Evolutionary conservation across 2,113 vertebrate genomes (phyloP), one percentile per base, ranked within the genome.

Genomic region (human): DNA sequence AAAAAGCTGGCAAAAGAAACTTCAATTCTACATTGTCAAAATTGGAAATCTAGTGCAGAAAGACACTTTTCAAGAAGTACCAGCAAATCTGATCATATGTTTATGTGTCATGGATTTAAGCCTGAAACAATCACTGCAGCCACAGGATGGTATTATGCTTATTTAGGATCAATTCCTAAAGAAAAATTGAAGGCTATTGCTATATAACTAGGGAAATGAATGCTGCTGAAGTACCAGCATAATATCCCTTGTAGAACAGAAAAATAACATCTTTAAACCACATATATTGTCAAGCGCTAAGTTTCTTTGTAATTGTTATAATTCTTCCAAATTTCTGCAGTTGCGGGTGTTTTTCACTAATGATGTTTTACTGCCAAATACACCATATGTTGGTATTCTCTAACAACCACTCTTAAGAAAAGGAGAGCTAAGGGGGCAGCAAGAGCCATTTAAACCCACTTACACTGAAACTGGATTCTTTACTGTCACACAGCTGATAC

Each of bases 271-370:
- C 68, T 89, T 66, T 48, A 72, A 68, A 80, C 18, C 4, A 1
- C 50, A 40, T 14, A 5, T 57, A 76, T 17, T 43, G 30, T 66
- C 61, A 93, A 86, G 45, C 12, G 22, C 40, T 73, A 78, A 20
- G 14, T 64, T 93, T 86, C 93, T 93, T 94, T 64, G 27, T 84
- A 66, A 66, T 92, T 94, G 89, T 89, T 13, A 75, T 90, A 92
- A 88, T 89, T 73, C 38, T 90, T 97, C 83, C 72, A 94, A 96
- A 38, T 95, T 81, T 84, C 85, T 84, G 75, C 96, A 94, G 32
- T 96, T 92, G 92, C 94, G 92, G 70, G 93, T 96, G 70, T 91
- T 96, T 97, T 80, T 52, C 70, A 84, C 95, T 98, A 96, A 98
- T 96, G 93, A 87, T 88, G 35, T 90, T 90, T 90, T 91, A 61